Evolutionary conservation across 1,140 invertebrate genomes (phyloP), one percentile per base, ranked within the genome.

Genomic region (Ips typographus): DNA sequence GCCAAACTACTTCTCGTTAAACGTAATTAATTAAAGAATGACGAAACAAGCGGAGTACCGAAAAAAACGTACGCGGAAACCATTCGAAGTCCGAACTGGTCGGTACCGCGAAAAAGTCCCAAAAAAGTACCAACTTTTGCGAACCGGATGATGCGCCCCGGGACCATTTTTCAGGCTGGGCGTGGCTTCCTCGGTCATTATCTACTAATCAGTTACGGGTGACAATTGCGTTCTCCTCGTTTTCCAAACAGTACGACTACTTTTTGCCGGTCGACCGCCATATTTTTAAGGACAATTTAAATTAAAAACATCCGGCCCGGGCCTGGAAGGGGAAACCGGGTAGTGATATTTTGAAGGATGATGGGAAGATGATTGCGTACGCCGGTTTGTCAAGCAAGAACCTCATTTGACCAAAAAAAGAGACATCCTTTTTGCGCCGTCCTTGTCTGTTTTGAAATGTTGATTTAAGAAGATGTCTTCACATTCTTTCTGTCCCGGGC

Each of bases 141-240:
- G 47, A 70, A 71, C 68, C 58, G 52, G 64, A 65, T 41, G 40
- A 65, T 65, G 62, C 51, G 62, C 62, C 51, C 49, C 5, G 39
- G 40, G 62, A 57, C 43, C 55, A 39, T 66, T 58, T 7, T 59
- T 49, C 8, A 58, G 49, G 65, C 62, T 44, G 67, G 72, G 70
- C 70, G 72, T 70, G 72, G 68, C 61, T 67, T 60, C 47, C 47
- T 64, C 65, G 51, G 60, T 74, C 71, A 74, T 74, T 74, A 74
- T 72, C 71, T 72, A 72, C 71, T 72, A 74, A 74, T 72, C 71
- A 72, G 66, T 72, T 68, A 74, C 68, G 71, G 71, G 73, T 74
- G 73, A 74, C 73, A 74, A 74, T 74, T 72, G 71, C 71, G 71
- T 70, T 41, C 60, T 61, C 62, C 60, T 61, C 69, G 43, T 64